Evolutionary conservation across 2,888 invertebrate genomes (phyloP).

Genomic region (Philonicus albiceps): DNA sequence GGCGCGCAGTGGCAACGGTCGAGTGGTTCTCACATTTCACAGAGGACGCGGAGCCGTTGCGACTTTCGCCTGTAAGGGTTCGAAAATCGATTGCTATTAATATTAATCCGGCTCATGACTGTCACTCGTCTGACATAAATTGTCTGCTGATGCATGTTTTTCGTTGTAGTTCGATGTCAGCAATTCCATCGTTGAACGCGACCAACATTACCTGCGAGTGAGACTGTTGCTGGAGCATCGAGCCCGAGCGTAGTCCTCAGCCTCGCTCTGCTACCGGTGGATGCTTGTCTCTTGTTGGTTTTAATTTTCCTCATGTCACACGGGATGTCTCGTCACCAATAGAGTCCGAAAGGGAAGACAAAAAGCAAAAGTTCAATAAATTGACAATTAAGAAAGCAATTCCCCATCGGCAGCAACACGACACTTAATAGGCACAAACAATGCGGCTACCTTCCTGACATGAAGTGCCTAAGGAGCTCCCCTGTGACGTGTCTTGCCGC

Average conservation of each 20-base stretch:
- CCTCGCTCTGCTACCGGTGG: neutral
- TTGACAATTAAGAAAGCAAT: slow-evolving; percentile 20
- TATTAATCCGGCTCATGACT: slow-evolving; percentile 33
- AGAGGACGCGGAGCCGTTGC: neutral
- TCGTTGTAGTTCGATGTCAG: slow-evolving; percentile 6
- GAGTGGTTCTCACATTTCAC: slow-evolving; percentile 5
- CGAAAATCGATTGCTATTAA: slow-evolving; percentile 30
- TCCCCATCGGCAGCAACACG: neutral
- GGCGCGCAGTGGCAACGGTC: neutral
- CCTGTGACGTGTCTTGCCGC: neutral
- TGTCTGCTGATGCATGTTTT: slow-evolving; percentile 20
- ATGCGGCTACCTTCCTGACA: neutral
- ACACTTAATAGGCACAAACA: neutral
- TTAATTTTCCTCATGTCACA: slow-evolving; percentile 3
- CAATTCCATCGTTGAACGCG: neutral
- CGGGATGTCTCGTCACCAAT: neutral
- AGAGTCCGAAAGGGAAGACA: neutral
- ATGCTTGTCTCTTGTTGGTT: neutral
- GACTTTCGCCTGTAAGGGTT: slow-evolving; percentile 19
- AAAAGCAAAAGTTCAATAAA: neutral
- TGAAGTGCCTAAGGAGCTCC: neutral
- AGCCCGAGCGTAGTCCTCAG: neutral
- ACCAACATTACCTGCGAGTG: neutral
- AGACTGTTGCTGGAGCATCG: neutral
- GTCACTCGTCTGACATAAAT: slow-evolving; percentile 24